phyloP scores from a whole-genome alignment of 2,113 vertebrate genomes.

The Microcebus murinus region DNA sequence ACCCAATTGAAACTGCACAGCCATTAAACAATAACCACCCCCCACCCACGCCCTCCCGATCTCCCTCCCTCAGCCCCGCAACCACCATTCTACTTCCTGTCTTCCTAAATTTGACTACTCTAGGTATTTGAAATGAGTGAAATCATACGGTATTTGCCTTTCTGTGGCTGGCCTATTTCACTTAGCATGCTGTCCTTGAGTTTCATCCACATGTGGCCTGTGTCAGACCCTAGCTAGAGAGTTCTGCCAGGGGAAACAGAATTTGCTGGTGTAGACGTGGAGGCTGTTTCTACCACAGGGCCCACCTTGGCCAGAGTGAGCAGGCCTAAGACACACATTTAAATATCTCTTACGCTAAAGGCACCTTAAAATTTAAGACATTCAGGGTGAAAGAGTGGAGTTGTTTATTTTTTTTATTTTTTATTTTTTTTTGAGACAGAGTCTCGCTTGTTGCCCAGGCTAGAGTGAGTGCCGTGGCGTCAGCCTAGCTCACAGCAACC shows the following conservation, averaged over 20 bases:
- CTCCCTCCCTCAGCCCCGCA: rapidly evolving
- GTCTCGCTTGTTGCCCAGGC: too few relatives aligned
- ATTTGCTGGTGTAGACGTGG: background rate
- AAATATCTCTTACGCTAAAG: background rate
- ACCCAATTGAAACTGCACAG: background rate
- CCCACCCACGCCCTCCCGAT: too few relatives aligned
- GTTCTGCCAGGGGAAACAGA: background rate
- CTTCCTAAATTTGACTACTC: background rate
- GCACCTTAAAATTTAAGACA: background rate
- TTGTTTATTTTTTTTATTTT: background rate
- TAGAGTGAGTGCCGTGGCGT: too few relatives aligned
- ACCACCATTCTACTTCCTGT: background rate
- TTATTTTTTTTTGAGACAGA: too few relatives aligned
- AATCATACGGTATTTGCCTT: background rate
- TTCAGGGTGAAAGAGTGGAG: background rate
- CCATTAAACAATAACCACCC: background rate
- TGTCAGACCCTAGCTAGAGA: background rate
- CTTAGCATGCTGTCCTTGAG: background rate
- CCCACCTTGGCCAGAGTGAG: background rate
- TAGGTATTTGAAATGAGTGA: background rate
- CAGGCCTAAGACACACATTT: background rate
- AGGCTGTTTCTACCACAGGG: background rate
- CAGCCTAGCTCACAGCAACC: too few relatives aligned
- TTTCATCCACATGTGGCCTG: background rate
- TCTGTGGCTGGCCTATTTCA: background rate